Base-by-base conservation (phyloP, 23 tunicate species). In the Styela clava region DNA sequence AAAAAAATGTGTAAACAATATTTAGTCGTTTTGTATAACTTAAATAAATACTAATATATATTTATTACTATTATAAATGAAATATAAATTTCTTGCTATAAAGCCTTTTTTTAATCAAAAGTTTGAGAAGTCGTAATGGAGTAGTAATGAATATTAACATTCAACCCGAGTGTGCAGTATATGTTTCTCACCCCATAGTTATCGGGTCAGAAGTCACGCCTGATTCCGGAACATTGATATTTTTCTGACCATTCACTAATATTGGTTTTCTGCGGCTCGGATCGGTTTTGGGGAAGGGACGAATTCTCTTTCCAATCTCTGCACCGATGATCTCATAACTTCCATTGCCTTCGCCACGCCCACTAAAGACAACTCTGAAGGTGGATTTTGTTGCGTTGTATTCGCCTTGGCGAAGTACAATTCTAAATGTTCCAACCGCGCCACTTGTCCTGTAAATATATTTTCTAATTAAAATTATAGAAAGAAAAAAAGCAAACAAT, bases 371-470 rank as follows among this genome's bases (percentile, higher is more conserved):
- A 23, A 85, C 25, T 30, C 67, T 33, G 33, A 85, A 56, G 22
- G 79, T 63, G 31, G 61, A 9, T 69, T 30, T 62, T 74, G 61
- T 85, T 61, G 51, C 21, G 61, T 73, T 81, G 78, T 69, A 78
- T 29, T 78, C 88, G 2, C 22, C 29, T 33, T 85, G 78, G 61
- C 79, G 78, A 62, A 85, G n/a, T 5, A 68, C 56, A 51, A 85
- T 79, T 28, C 88, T 83, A 34, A 78, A 69, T 18, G 79, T 79
- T 20, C 88, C 88, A 52, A 5, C 12, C 56, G n/a, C n/a, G n/a
- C n/a, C n/a, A n/a, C n/a, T n/a, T n/a, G n/a, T n/a, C n/a, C n/a
- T n/a, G n/a, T n/a, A n/a, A n/a, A n/a, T n/a, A n/a, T n/a, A n/a
- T n/a, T n/a, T n/a, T n/a, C n/a, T n/a, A n/a, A n/a, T n/a, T n/a